A percentile compares a stretch with the other conserved stretches of the same genome.
phyloP scores from a whole-genome alignment of 2,888 invertebrate species.

The Cerceris rybyensis region DNA sequence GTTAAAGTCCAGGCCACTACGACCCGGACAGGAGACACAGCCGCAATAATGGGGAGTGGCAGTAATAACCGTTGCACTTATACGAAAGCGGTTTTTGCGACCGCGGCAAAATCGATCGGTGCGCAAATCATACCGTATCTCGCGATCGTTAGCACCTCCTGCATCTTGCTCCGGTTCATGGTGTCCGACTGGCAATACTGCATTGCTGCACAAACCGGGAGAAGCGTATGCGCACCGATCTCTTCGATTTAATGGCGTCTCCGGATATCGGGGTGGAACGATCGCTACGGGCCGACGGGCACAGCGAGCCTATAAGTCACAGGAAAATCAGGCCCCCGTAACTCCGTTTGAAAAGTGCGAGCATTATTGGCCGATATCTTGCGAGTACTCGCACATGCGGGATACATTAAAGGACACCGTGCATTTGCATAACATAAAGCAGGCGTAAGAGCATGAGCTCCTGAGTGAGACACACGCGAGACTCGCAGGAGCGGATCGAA shows the following conservation, averaged over 20 bases:
- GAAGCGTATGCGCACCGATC: slow-evolving; percentile 10
- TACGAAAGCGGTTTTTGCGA: slow-evolving; percentile 38
- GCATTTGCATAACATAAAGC: slow-evolving; percentile 69
- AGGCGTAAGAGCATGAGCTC: slow-evolving; percentile 39
- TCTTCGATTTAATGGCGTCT: slow-evolving; percentile 37
- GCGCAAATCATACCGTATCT: slow-evolving; percentile 61
- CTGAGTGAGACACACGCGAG: slow-evolving; percentile 21
- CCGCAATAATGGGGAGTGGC: slow-evolving; percentile 28
- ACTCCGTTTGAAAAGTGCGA: slow-evolving; percentile 47
- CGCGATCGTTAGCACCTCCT: slow-evolving; percentile 58
- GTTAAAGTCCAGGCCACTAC: slow-evolving; percentile 11
- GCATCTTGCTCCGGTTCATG: slow-evolving; percentile 15
- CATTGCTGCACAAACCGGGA: slow-evolving; percentile 7
- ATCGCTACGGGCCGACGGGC: slow-evolving; percentile 41
- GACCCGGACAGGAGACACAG: slow-evolving; percentile 9
- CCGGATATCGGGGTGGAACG: slow-evolving; percentile 47
- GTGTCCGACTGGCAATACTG: background rate
- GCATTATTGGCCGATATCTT: slow-evolving; percentile 54
- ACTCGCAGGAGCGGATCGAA: slow-evolving; percentile 2
- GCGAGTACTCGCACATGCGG: slow-evolving; percentile 16
- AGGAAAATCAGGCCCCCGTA: slow-evolving; percentile 52
- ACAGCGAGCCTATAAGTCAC: slow-evolving; percentile 53
- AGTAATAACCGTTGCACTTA: slow-evolving; percentile 31
- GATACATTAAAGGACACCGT: slow-evolving; percentile 39
- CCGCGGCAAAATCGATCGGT: slow-evolving; percentile 43